These are phyloP conservation scores for Cygnus atratus DNA, from an alignment of 2,113 vertebrate species.

Conservation along the genomic window DNA sequence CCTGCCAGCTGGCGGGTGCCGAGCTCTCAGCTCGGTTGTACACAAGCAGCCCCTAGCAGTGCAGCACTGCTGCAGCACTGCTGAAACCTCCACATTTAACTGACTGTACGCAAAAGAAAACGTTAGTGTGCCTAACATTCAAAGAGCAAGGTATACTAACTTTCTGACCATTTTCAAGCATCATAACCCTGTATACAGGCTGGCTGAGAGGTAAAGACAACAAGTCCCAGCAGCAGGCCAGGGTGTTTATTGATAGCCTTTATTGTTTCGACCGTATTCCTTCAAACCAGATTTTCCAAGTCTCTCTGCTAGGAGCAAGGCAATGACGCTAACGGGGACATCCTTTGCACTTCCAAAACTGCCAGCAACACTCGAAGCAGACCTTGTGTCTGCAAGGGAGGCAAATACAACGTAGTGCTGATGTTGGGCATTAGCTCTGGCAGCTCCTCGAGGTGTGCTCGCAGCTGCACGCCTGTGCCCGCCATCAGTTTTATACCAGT, in stretches of 20 bases:
- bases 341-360: neutral
- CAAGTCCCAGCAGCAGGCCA: neutral
- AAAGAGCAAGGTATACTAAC: too few species aligned
- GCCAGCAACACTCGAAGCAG: neutral
- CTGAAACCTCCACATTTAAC: neutral
- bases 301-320: neutral
- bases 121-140: neutral
- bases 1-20: slow-evolving; percentile 7
- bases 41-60: neutral
- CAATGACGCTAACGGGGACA: neutral
- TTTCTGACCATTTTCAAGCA: neutral
- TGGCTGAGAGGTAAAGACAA: neutral
- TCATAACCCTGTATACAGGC: rapidly evolving
- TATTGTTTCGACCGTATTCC: neutral
- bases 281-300: neutral
- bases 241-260: neutral
- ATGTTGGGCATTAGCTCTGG: rapidly evolving
- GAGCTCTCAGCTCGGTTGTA: neutral
- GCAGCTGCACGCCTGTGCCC: neutral
- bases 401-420: neutral
- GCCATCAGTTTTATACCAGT: neutral
- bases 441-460: neutral
- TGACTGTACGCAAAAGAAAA: rapidly evolving
- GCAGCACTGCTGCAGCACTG: neutral
- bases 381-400: neutral